phyloP scores from a whole-genome alignment of 2,113 vertebrate genomes.

The Condylura cristata region DNA sequence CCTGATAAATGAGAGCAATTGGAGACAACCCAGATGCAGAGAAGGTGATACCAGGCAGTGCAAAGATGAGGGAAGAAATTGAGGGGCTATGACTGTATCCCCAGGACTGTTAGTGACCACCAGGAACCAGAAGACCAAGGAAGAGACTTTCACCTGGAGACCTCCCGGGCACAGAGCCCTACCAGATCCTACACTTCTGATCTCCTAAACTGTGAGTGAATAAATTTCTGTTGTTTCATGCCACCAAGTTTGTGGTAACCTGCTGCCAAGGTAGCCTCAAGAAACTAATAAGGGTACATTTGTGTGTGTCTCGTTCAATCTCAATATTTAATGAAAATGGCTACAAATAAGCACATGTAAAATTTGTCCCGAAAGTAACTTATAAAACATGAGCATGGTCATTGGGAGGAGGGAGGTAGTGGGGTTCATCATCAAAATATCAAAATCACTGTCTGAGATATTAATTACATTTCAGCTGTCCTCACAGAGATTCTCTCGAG shows the following conservation, averaged over 20 bases:
- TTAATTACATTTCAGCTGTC: conserved; percentile 12
- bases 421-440: not conserved
- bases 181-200: not conserved
- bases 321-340: not conserved
- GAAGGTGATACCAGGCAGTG: not conserved
- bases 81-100: not conserved
- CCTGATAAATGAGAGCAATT: not conserved
- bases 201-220: not conserved
- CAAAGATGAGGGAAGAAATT: not conserved
- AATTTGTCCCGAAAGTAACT: conserved; percentile 1
- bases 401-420: not conserved
- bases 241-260: not conserved
- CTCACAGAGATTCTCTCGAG: conserved; percentile 6
- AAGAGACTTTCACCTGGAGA: not conserved
- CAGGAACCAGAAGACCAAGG: not conserved
- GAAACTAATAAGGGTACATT: not conserved
- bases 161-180: not conserved
- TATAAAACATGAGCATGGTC: not conserved
- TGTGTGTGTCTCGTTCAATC: not conserved
- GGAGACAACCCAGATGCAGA: not conserved
- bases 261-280: not conserved
- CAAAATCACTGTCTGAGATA: not conserved
- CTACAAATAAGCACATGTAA: conserved; percentile 2
- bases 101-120: not conserved
- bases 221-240: not conserved